A percentile compares a stretch with the other conserved stretches of the same genome.
Evolutionary conservation across 2,888 invertebrate species (phyloP).

Genomic region (Leptodirus hochenwartii): DNA sequence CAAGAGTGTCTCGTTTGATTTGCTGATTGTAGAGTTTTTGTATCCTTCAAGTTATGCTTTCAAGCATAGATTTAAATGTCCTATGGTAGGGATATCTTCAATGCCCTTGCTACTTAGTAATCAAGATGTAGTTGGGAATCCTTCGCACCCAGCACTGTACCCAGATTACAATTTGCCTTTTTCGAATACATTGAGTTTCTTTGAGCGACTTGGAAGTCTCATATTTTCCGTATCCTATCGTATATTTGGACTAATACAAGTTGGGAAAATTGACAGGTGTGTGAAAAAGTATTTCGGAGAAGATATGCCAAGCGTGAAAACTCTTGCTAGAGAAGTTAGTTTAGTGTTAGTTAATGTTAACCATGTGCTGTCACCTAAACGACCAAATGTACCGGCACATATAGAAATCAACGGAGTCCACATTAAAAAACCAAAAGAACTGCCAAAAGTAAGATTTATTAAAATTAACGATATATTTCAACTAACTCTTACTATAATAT

Average conservation of each 20-base stretch:
- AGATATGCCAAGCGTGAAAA: not conserved
- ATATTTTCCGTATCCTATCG: constrained; percentile 4
- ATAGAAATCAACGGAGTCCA: constrained; percentile 12
- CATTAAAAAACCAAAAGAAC: constrained; percentile 8
- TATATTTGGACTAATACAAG: constrained; percentile 1
- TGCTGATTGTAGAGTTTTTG: constrained; percentile 14
- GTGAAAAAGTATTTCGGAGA: too few species aligned
- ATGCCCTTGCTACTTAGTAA: constrained; percentile 11
- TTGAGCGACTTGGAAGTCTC: constrained; percentile 10
- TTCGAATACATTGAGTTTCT: constrained; percentile 10
- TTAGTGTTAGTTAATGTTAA: constrained; percentile 12
- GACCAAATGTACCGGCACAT: constrained; percentile 11
- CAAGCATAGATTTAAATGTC: constrained; percentile 11
- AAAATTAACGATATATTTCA: not conserved
- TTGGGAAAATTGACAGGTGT: not conserved
- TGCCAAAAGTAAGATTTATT: constrained; percentile 11
- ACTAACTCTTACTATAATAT: constrained; percentile 5
- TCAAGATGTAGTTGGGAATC: constrained; percentile 15
- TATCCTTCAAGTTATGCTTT: constrained; percentile 12
- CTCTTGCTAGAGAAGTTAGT: constrained; percentile 5
- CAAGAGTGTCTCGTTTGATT: constrained; percentile 13
- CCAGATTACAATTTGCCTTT: constrained; percentile 12
- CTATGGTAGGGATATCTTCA: constrained; percentile 14
- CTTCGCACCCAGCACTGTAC: constrained; percentile 12
- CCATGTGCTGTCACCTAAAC: constrained; percentile 11